Base-by-base conservation (phyloP, 2,888 invertebrate species). In the Ectemnius continuus region DNA sequence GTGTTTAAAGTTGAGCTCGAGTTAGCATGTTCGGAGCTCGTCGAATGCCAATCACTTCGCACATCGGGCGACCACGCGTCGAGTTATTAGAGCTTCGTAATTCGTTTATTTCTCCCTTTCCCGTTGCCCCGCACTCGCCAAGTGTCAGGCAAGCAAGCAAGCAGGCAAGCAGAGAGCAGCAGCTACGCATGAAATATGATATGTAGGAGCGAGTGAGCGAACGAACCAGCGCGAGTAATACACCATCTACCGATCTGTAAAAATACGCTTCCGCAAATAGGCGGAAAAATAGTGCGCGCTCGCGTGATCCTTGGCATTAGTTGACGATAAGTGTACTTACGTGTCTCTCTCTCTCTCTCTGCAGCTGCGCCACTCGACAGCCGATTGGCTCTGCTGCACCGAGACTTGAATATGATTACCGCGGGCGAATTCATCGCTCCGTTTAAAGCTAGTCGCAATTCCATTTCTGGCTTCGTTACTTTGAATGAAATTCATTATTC, bases 1-100 rank as follows among this genome's bases (percentile, higher is more conserved):
- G 36, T 36, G 36, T 36, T 36, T 36, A 36, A 36, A 36, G 36
- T 36, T 11, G 36, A 36, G 36, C 65, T 61, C 62, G 64, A 64
- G 60, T 62, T 68, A 64, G 56, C 72, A 52, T 26, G 26, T 57
- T 36, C 61, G 45, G 45, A 46, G 46, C 47, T 18, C 52, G 52
- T 36, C 36, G 16, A 52, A 47, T 20, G 23, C 47, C 58, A 52
- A 28, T 48, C 45, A 23, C 63, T 61, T 61, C 13, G 61, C 61
- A 61, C 61, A 23, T 61, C 46, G n/a, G 45, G 18, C 46, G 61
- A 61, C 47, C 61, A 47, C 61, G 23, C 61, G 61, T 46, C 59
- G 58, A 18, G 18, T 45, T 63, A 64, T 60, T 59, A 60, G 28
- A 23, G 18, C 36, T 18, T 45, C 45, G 23, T 14, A 23, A 23